These are phyloP conservation scores for Microchirus variegatus DNA, from an alignment of 2,797 vertebrate species.

Conservation along the genomic window DNA sequence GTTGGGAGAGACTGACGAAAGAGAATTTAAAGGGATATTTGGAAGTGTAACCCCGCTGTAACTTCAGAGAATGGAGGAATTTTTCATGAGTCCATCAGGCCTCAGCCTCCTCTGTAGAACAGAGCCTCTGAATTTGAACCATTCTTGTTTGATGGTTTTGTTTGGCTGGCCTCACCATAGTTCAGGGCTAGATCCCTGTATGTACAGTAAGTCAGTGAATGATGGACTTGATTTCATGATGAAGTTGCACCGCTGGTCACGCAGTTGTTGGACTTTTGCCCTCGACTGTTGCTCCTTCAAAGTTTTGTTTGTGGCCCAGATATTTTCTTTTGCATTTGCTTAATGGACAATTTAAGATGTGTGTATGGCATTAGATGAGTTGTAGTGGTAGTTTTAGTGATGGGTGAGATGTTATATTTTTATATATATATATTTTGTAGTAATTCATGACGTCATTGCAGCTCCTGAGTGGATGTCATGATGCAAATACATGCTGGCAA, in stretches of 20 bases:
- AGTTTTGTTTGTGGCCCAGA: not conserved
- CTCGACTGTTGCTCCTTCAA: not conserved
- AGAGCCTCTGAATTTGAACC: constrained; percentile 21
- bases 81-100: constrained; percentile 45
- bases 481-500: no score
- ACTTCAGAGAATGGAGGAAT: constrained; percentile 30
- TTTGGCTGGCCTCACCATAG: not conserved
- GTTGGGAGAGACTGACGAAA: constrained; percentile 46
- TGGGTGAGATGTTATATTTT: no score
- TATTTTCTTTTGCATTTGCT: no score
- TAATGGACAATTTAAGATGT: no score
- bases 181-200: not conserved
- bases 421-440: no score
- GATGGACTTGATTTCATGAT: not conserved
- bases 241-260: not conserved
- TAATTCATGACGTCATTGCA: no score
- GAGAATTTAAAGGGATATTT: constrained; percentile 50
- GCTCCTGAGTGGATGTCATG: no score
- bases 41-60: constrained; percentile 34
- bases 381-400: no score
- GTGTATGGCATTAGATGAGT: no score
- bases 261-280: not conserved
- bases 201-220: not conserved
- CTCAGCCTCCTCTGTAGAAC: constrained; percentile 24
- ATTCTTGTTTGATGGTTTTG: constrained; percentile 15